Conservation (phyloP, 2,113 vertebrate genomes). For the Paradoxurus hermaphroditus region DNA sequence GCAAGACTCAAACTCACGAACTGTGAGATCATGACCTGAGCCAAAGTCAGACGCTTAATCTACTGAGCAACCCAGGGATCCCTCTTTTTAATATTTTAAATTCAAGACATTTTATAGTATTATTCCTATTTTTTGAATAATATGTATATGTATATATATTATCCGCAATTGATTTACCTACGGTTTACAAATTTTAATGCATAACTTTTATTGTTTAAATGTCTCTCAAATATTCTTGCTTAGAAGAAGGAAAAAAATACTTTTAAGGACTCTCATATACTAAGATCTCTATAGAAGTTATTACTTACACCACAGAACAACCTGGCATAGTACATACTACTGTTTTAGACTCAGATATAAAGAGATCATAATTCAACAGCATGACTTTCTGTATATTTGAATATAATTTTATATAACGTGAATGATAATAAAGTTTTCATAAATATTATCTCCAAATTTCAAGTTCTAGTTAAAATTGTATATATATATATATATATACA, state of each 20-base stretch:
- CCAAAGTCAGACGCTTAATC: too few species aligned
- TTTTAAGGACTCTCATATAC: background rate
- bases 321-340: background rate
- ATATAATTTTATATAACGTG: background rate
- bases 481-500: too few species aligned
- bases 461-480: background rate
- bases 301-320: background rate
- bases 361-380: background rate
- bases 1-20: too few species aligned
- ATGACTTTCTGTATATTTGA: background rate
- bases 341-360: background rate
- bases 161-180: background rate
- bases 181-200: background rate
- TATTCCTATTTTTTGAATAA: background rate
- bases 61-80: too few species aligned
- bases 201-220: background rate
- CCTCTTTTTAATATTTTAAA: background rate
- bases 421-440: background rate
- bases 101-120: background rate
- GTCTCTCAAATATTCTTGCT: background rate
- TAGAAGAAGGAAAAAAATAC: background rate
- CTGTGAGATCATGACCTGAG: too few species aligned
- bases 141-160: background rate
- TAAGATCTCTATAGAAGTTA: background rate
- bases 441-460: background rate